These are phyloP conservation scores for Timandra comae DNA, from an alignment of 2,888 invertebrate species.

Conservation along the genomic window DNA sequence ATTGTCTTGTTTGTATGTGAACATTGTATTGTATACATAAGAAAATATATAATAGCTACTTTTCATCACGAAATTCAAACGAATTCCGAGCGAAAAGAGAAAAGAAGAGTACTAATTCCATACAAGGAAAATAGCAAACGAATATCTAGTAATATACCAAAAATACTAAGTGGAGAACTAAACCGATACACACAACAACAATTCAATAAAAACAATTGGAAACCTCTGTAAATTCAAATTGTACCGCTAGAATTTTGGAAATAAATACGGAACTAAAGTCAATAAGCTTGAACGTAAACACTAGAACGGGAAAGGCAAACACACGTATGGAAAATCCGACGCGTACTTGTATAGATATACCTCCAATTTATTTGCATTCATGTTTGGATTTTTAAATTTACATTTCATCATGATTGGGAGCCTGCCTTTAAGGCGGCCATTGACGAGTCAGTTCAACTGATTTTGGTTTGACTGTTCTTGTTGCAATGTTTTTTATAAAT, in stretches of 20 bases:
- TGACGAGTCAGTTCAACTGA: no score
- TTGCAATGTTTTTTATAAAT: not conserved
- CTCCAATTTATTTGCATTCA: constrained; percentile 22
- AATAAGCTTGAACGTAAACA: constrained; percentile 32
- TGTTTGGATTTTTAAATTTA: constrained; percentile 21
- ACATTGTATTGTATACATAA: no score
- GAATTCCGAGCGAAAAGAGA: no score
- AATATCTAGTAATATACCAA: no score
- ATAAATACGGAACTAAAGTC: constrained; percentile 29
- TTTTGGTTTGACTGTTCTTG: not conserved
- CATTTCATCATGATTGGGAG: constrained; percentile 7
- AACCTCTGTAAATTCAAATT: not conserved
- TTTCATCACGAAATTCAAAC: no score
- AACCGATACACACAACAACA: no score
- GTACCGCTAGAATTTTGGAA: constrained; percentile 9
- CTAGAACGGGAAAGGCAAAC: constrained; percentile 26
- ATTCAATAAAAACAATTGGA: no score
- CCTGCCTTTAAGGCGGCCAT: not conserved
- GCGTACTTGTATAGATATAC: constrained; percentile 30
- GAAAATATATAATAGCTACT: no score
- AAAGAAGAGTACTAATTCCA: no score
- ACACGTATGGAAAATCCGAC: constrained; percentile 24
- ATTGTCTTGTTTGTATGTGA: no score
- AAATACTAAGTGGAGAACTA: no score
- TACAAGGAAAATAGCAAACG: no score